These are phyloP conservation scores for Patella pellucida DNA, from an alignment of 2,888 invertebrate species.

Conservation along the genomic window DNA sequence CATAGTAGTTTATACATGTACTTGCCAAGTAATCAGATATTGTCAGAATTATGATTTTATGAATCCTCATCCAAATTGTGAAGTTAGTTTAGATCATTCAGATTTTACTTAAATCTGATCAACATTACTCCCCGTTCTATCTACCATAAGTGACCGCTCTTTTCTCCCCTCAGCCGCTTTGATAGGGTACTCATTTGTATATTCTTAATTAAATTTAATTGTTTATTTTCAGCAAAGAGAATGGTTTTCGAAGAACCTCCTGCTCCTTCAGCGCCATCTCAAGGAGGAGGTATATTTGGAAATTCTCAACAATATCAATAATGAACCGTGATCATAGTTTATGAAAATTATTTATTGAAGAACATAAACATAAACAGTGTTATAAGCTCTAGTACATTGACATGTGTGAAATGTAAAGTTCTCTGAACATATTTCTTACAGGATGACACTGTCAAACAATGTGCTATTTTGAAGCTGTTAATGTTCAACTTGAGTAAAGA, in stretches of 20 bases:
- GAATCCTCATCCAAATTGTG: no score
- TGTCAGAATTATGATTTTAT: no score
- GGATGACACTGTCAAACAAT: no score
- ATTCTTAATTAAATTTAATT: neutral
- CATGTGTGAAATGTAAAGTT: no score
- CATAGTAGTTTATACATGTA: neutral
- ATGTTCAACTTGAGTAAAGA: no score
- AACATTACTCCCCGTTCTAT: no score
- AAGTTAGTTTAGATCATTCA: no score
- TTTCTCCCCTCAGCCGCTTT: neutral
- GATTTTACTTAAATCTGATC: neutral
- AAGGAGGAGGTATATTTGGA: neutral
- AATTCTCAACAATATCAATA: neutral
- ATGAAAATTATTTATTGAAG: no score
- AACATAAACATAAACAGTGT: no score
- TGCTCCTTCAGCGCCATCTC: neutral
- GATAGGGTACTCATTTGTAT: neutral
- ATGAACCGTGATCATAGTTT: neutral
- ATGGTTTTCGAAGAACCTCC: neutral
- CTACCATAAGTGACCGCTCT: neutral
- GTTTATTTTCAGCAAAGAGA: neutral
- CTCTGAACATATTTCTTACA: no score
- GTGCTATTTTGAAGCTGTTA: no score
- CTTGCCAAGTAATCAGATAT: neutral
- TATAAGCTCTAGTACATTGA: no score